Evolutionary conservation across 2,888 invertebrate genomes (phyloP), one percentile per base, ranked within the genome.

Genomic region (Apodemia hepburni): DNA sequence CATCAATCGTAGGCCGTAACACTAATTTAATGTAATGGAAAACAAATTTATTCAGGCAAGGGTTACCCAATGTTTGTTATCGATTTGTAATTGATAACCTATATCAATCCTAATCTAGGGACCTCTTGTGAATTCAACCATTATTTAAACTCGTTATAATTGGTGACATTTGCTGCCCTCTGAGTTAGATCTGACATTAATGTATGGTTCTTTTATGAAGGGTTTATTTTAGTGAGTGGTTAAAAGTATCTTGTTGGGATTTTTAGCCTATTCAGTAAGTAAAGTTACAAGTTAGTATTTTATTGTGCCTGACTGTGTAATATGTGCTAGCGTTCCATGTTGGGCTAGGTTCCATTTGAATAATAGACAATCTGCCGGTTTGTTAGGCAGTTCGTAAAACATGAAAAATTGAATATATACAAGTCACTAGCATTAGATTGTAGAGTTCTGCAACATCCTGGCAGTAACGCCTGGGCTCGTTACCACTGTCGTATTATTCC

Each of bases 21-120:
- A 72, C 69, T 72, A 73, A 75, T 75, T 75, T 66, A 72, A 69
- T 71, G 72, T 71, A 74, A 75, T 71, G 71, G 71, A 68, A 71
- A 68, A 72, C 75, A 73, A 75, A 74, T 33, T 58, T 71, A 76
- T 70, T 70, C 68, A 66, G 65, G 69, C 60, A 62, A 61, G 61
- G 65, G 62, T 61, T 62, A 58, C 57, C 47, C 65, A 29, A 60
- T 67, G 66, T 67, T 67, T 66, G 65, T 63, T 61, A 58, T 61
- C 61, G 61, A 61, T 61, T 29, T 59, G 59, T 61, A 61, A 61
- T 61, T 61, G 61, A 61, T 59, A 51, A 60, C 51, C 49, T 49
- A 33, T 22, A 49, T 60, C 47, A 47, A 63, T 51, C 63, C 33
- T 51, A 59, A 63, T 63, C 59, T 51, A 59, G 57, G 58, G 42